Evolutionary conservation across 2,113 vertebrate genomes (phyloP).

Genomic region (Prinia subflava): DNA sequence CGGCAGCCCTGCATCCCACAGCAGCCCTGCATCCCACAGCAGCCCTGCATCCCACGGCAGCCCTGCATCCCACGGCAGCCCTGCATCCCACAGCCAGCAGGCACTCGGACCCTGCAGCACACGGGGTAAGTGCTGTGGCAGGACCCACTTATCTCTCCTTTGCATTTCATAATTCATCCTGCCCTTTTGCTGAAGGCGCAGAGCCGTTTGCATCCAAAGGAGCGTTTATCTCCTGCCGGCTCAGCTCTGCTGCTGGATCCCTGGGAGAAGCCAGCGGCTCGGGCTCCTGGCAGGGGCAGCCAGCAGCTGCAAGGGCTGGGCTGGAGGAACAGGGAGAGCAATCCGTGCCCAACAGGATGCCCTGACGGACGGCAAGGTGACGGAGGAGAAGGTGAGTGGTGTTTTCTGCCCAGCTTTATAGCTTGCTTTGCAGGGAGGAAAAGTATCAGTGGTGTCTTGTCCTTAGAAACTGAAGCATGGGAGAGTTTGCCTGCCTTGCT

Average conservation of each 20-base stretch:
- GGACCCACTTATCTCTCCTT: background rate
- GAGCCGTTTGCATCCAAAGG: background rate
- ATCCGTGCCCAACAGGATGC: accelerated
- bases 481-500: background rate
- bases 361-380: background rate
- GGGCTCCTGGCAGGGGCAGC: background rate
- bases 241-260: background rate
- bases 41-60: background rate
- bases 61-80: background rate
- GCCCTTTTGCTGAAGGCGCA: background rate
- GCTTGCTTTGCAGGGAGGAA: background rate
- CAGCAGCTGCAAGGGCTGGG: background rate
- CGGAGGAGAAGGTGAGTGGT: background rate
- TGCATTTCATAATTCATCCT: constrained; percentile 46
- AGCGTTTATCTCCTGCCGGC: background rate
- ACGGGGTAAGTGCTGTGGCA: background rate
- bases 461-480: background rate
- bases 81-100: background rate
- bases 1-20: background rate
- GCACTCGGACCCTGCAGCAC: background rate
- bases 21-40: background rate
- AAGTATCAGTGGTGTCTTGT: background rate
- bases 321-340: background rate
- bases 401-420: background rate
- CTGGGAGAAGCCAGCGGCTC: background rate